phyloP scores from a whole-genome alignment of 2,113 vertebrate species.

The Tetrao urogallus region DNA sequence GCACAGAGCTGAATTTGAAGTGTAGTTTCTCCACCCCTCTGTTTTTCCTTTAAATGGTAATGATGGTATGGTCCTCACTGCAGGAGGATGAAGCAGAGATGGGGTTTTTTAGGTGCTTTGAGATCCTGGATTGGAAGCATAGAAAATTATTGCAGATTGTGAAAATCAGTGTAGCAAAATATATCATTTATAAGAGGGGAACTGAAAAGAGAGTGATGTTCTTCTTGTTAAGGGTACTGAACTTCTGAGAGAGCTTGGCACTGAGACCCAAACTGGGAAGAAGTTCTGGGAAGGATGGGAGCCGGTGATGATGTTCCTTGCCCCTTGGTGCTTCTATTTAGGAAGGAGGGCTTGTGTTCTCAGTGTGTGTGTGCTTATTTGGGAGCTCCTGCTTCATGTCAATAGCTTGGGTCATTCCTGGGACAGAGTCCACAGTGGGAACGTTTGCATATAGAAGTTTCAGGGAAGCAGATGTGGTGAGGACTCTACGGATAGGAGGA shows the following conservation, averaged over 20 bases:
- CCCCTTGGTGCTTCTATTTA: not conserved
- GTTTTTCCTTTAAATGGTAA: not conserved
- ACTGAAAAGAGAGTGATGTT: not conserved
- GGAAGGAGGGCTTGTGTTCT: not conserved
- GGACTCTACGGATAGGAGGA: not conserved
- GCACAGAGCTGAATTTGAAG: not conserved
- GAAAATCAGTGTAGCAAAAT: not conserved
- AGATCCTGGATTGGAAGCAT: not conserved
- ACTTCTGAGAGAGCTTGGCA: not conserved
- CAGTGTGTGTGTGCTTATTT: not conserved
- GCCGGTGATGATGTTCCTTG: not conserved
- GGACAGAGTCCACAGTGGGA: not conserved
- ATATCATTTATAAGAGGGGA: not conserved
- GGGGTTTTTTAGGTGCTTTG: not conserved
- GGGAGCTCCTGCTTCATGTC: not conserved
- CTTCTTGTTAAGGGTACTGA: not conserved
- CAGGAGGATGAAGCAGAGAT: not conserved
- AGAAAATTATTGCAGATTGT: not conserved
- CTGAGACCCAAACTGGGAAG: not conserved
- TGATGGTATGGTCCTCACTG: not conserved
- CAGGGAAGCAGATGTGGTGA: not conserved
- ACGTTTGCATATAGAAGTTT: not conserved
- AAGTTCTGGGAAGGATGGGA: not conserved
- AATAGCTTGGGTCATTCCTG: not conserved
- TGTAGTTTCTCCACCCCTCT: not conserved